Base-by-base conservation (phyloP, 1,140 invertebrate genomes). In the Atopsyche davidsoni region DNA sequence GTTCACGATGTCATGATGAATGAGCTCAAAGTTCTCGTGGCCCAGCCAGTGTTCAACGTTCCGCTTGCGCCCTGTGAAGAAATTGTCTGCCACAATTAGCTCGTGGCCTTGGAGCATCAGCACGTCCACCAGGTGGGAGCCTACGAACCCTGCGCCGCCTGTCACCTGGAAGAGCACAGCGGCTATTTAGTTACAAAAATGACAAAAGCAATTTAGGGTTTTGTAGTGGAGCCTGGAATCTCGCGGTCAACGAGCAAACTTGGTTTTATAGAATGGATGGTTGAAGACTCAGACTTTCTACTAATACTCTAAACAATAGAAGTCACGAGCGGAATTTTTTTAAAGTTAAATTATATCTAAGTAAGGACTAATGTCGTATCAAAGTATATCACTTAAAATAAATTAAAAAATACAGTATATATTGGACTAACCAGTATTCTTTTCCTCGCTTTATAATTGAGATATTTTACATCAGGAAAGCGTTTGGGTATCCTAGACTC, bases 21-120 rank as follows among this genome's bases (percentile, higher is more conserved):
- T 91, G 23, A 99, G 73, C 72, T 99, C 96, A 76, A 99, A 99
- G 70, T 99, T 99, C 62, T 93, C 86, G 72, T 99, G 96, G 0
- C 96, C 96, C 57, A 98, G 84, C 96, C 96, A 99, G 63, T 98
- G 95, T 64, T 97, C 95, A 0, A 99, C 88, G 73, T 99, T 99
- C 21, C 87, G 76, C 68, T 97, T 98, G 32, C 94, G 76, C 1
- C 96, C 96, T 10, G 96, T 98, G 68, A 97, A 98, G 70, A 98
- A 98, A 69, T 99, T 99, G 67, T 99, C 96, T 3, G 89, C 90
- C 3, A 98, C 96, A 61, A 94, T 97, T 0, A 99, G 91, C 75
- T 98, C 95, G 75, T 99, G 96, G 1, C 97, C 96, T 60, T 90
- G 85, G 45, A 87, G 73, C 95, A 99, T 98, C 22, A 99, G 73